Percentiles rank a stretch among this genome's conserved stretches.
Evolutionary conservation across 2,113 vertebrate genomes (phyloP).

Genomic region (Leucopsar rothschildi): DNA sequence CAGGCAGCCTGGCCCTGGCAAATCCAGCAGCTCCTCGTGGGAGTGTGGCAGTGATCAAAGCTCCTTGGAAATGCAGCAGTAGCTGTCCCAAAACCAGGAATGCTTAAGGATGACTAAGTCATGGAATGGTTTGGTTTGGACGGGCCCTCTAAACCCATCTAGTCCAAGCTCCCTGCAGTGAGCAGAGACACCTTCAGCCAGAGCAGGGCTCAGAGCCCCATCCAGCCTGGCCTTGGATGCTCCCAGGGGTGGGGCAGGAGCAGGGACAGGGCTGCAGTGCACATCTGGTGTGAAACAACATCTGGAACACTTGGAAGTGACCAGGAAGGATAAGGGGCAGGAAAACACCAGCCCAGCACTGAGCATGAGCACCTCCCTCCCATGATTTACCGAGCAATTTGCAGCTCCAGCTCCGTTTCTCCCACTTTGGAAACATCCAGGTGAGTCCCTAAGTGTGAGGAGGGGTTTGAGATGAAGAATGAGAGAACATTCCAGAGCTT

Average conservation of each 20-base stretch:
- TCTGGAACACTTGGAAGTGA: accelerated
- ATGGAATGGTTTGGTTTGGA: background rate
- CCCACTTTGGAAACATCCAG: background rate
- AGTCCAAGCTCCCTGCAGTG: background rate
- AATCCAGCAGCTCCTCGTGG: accelerated
- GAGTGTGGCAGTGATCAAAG: accelerated
- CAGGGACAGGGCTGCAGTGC: background rate
- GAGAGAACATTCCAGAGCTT: background rate
- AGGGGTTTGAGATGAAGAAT: background rate
- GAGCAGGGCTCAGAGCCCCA: background rate
- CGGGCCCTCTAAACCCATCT: background rate
- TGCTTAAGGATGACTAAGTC: accelerated
- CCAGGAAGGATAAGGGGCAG: background rate
- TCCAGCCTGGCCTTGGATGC: background rate
- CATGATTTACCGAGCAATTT: accelerated
- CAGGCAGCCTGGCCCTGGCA: background rate
- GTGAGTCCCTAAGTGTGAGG: background rate
- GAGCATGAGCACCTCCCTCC: background rate
- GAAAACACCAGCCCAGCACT: background rate
- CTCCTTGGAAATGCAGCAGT: accelerated
- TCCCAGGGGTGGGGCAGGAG: background rate
- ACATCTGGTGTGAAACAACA: too few relatives aligned
- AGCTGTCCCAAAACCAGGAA: background rate
- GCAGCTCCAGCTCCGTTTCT: accelerated
- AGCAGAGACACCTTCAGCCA: background rate